These are phyloP conservation scores for Drosophila sordidula DNA, from an alignment of 2,888 invertebrate genomes.

Conservation along the genomic window DNA sequence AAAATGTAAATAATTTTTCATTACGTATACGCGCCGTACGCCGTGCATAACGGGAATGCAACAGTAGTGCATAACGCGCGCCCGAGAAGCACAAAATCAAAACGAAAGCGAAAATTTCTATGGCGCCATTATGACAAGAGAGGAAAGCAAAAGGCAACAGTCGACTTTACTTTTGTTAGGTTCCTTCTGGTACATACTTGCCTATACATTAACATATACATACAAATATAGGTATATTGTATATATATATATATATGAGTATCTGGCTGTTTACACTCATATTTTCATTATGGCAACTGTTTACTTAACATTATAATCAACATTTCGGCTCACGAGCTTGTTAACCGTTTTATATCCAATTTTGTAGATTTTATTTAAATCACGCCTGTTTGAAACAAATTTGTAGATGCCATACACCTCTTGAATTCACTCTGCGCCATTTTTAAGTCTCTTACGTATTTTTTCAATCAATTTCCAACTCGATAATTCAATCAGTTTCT, in stretches of 20 bases:
- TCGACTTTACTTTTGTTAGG: neutral
- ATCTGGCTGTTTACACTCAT: neutral
- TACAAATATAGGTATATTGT: neutral
- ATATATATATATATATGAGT: neutral
- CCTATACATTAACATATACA: neutral
- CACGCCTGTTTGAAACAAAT: neutral
- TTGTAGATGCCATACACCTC: neutral
- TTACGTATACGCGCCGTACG: conserved; percentile 43
- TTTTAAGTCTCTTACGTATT: neutral
- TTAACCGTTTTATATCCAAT: too few relatives aligned
- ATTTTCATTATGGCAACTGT: too few relatives aligned
- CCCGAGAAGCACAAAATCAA: conserved; percentile 24
- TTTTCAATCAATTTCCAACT: conserved; percentile 24
- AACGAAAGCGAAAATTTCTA: conserved; percentile 40
- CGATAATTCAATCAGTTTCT: conserved; percentile 22
- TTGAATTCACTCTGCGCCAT: neutral
- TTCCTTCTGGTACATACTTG: neutral
- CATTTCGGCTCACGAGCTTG: too few relatives aligned
- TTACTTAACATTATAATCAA: too few relatives aligned
- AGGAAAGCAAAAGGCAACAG: conserved; percentile 6
- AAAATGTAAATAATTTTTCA: conserved; percentile 53
- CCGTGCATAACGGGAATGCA: neutral
- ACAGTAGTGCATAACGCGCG: conserved; percentile 2
- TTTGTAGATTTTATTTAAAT: too few relatives aligned
- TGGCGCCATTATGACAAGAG: conserved; percentile 23